Conservation (phyloP, 2,888 invertebrate species). For the Drosophila setosimentum region DNA sequence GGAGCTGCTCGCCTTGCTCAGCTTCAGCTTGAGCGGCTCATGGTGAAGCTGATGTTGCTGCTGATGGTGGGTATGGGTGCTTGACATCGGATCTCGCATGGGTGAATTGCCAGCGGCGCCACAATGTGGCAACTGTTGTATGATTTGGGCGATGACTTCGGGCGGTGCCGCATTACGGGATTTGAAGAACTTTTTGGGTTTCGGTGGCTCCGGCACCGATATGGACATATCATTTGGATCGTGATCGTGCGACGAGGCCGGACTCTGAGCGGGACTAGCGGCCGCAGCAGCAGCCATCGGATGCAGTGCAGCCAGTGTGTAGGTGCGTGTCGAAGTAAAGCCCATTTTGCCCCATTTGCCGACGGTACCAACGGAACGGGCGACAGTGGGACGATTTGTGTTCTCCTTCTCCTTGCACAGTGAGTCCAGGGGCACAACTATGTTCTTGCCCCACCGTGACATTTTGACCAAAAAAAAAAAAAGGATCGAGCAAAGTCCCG, state of each 20-base stretch:
- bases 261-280: constrained; percentile 70
- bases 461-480: constrained; percentile 78
- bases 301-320: constrained; percentile 82
- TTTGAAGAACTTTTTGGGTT: constrained; percentile 96
- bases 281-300: constrained; percentile 76
- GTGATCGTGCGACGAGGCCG: constrained; percentile 79
- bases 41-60: constrained; percentile 39
- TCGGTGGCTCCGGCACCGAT: constrained; percentile 86
- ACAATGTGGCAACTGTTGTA: constrained; percentile 83
- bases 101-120: constrained; percentile 80
- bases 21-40: constrained; percentile 83
- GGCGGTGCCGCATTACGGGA: constrained; percentile 90
- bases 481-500: constrained; percentile 3
- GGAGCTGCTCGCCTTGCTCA: constrained; percentile 76
- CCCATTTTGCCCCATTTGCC: constrained; percentile 98
- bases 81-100: constrained; percentile 72
- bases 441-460: constrained; percentile 89
- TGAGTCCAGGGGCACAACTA: constrained; percentile 88
- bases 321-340: constrained; percentile 93
- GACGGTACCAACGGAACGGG: constrained; percentile 95
- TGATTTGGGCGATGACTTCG: constrained; percentile 85
- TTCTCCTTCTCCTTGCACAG: constrained; percentile 90
- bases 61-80: constrained; percentile 40
- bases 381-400: constrained; percentile 94
- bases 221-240: constrained; percentile 80